These are phyloP conservation scores for Brachyhypopomus occidentalis DNA, from an alignment of 2,113 vertebrate species.

Conservation along the genomic window DNA sequence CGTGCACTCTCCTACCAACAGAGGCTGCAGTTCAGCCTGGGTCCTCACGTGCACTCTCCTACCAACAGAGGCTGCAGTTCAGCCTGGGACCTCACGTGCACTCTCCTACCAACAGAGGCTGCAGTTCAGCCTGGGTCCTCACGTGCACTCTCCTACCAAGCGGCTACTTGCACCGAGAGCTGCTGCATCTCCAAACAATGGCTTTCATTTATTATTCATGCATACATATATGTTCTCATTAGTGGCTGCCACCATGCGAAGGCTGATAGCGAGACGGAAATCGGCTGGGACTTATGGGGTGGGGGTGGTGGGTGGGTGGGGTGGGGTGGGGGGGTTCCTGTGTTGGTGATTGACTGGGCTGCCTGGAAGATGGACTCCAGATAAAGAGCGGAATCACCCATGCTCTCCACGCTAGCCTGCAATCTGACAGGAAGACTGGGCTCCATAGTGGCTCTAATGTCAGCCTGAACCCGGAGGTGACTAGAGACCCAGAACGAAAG, in stretches of 20 bases:
- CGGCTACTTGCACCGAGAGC: conserved; percentile 51
- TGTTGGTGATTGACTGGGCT: conserved; percentile 63
- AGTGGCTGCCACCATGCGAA: conserved; percentile 48
- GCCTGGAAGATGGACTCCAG: conserved; percentile 40
- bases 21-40: conserved; percentile 39
- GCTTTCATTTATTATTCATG: conserved; percentile 64
- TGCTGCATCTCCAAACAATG: conserved; percentile 56
- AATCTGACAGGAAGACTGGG: conserved; percentile 43
- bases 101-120: conserved; percentile 20
- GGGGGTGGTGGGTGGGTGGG: not conserved
- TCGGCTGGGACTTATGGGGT: conserved; percentile 26
- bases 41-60: not conserved
- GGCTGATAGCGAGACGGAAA: conserved; percentile 53
- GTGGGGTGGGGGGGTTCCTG: no score
- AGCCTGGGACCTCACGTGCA: conserved; percentile 20
- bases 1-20: conserved; percentile 10
- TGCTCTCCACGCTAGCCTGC: conserved; percentile 32
- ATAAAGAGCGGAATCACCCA: conserved; percentile 11
- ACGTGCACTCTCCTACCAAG: conserved; percentile 50
- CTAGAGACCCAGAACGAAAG: no score
- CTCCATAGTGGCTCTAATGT: conserved; percentile 20
- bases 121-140: conserved; percentile 50
- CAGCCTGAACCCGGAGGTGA: conserved; percentile 14
- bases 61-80: conserved; percentile 42
- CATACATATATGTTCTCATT: conserved; percentile 62